Base-by-base conservation (phyloP, 2,888 invertebrate species). In the Cyrtodaria siliqua region DNA sequence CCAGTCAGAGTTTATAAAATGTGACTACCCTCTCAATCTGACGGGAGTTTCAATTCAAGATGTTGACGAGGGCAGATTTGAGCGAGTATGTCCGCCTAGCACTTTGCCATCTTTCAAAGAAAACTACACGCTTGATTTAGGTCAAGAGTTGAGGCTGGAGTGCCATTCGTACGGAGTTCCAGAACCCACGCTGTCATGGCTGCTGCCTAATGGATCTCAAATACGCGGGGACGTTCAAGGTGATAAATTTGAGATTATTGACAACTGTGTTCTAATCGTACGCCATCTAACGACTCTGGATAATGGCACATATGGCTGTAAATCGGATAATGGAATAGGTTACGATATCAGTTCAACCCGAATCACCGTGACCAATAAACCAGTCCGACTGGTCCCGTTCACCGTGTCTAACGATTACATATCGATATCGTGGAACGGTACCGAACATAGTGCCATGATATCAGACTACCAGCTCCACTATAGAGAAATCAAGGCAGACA, bases 111-210 rank as follows among this genome's bases (percentile, higher is more conserved):
- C 91, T 33, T 89, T 91, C 79, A 70, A 86, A 26, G 82, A 87
- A 57, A 82, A 81, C 42, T 87, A 89, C 56, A 89, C 87, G 63
- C 76, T 89, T 20, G 88, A 88, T 56, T 67, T 93, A 3, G 93
- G 93, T 2, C 91, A 92, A 18, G 85, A 89, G 47, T 83, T 92
- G 29, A 83, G 83, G 2, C 84, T 92, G 33, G 92, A 93, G 75
- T 94, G 94, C 82, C 91, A 93, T 42, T 92, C 93, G 2, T 87
- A 92, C n/a, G 94, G 94, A 1, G 86, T 92, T 16, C 94, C 94
- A 16, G 60, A 78, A 6, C 94, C 94, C 8, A 73, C 83, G 47
- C 79, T 94, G 12, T 85, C 88, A 59, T 94, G 94, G 94, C 79
- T 91, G 20, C 81, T 93, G 6, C 93, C 94, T 9, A 90, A 90